Conservation (phyloP, 35 echinoderm and acorn worm genomes). For the Apostichopus japonicus region DNA sequence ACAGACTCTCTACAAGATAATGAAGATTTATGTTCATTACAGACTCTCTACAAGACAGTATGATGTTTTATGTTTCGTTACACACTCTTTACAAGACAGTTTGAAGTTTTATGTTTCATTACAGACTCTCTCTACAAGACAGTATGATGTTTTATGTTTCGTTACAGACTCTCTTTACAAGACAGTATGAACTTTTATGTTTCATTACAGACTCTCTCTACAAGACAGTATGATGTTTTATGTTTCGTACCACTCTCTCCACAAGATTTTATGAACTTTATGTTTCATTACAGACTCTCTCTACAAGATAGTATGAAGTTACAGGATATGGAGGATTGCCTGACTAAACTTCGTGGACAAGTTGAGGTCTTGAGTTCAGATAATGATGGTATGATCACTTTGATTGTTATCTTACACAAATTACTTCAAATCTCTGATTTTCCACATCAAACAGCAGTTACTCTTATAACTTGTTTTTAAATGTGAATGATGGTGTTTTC, state of each 20-base stretch:
- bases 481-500: not conserved
- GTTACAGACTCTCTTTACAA: not conserved
- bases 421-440: no score
- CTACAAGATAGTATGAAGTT: slow-evolving; percentile 30
- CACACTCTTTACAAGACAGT: no score
- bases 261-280: not conserved
- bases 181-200: not conserved
- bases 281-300: slow-evolving; percentile 13
- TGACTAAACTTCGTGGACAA: slow-evolving; percentile 49
- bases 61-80: no score
- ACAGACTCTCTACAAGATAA: no score
- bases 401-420: not conserved
- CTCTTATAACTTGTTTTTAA: not conserved
- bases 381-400: slow-evolving; percentile 29
- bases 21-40: no score
- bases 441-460: no score
- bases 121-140: no score
- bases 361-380: slow-evolving; percentile 58
- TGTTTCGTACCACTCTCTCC: not conserved
- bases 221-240: not conserved
- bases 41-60: no score
- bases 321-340: slow-evolving; percentile 43
- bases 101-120: no score
- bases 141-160: not conserved
- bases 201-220: not conserved